Evolutionary conservation across 2,113 vertebrate species (phyloP), one percentile per base, ranked within the genome.

Genomic region (Ivindomyrus marchei): DNA sequence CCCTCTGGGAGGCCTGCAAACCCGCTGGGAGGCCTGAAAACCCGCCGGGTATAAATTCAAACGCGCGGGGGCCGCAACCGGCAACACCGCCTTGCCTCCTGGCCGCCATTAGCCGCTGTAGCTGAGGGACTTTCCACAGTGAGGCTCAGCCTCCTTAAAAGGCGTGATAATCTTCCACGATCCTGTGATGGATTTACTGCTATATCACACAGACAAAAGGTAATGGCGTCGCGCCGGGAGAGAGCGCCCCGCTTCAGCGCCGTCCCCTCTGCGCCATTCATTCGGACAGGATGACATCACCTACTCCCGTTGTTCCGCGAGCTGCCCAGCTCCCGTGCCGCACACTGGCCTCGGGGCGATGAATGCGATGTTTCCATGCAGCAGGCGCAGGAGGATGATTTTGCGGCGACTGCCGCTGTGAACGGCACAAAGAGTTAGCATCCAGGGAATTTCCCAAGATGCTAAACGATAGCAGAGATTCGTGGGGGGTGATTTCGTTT

Each of bases 11-110:
- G 49, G 13, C 50, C 50, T 53, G 52, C 52, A 53, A 17, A 19
- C 50, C 50, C 15, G 91, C 91, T 91, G 93, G 91, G 90, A 91
- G 92, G 93, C 92, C 92, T 88, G 92, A 88, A 93, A 93, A 93
- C 93, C 94, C 93, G 80, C 88, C 93, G 89, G 90, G 91, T 87
- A 93, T 92, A 92, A 91, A 92, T 93, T 93, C 93, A 93, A 90
- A 92, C 91, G 91, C 90, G 92, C 50, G 9, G 7, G 53, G 50
- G 49, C 13, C 9, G 4, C 87, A 56, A 31, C 4, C 49, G 7
- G 89, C 19, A 11, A 24, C 49, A 15, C 36, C 47, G n/a, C 53
- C 77, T 56, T 39, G 46, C 5, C 19, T 49, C 74, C 31, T 39
- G 24, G 47, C 58, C 10, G 2, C 85, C 89, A 90, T 90, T 77